Base-by-base conservation (phyloP, 2,888 invertebrate species). In the Nephrocerus scutellatus region DNA sequence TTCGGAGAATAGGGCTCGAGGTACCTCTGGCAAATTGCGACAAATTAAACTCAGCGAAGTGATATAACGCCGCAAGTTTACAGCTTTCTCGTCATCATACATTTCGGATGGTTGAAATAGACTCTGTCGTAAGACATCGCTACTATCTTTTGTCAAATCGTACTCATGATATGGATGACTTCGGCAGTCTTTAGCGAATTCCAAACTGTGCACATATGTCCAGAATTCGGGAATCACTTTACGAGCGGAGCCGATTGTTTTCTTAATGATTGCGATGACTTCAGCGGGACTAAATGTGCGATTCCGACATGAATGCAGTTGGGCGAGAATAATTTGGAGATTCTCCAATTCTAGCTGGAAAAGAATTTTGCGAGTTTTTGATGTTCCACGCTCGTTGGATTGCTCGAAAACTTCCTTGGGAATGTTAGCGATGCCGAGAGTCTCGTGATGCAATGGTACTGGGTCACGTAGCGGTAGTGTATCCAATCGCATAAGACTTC, bases 181-280 rank as follows among this genome's bases (percentile, higher is more conserved):
- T 20, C 51, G 48, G 20, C 54, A 53, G 25, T 59, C 56, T 23
- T 59, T 59, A 2, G 56, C 55, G 29, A 55, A 53, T 19, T 62
- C 56, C 30, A 64, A 47, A 19, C 53, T 59, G 25, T 62, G 56
- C 0, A 55, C 55, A 40, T 63, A 62, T 0, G 57, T 51, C 56
- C 58, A 60, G 34, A 65, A 62, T 35, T 64, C 64, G 0, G 52
- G 41, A 22, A 65, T 49, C 1, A 62, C 62, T 47, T 52, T 55
- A 13, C 56, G 45, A 0, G 51, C 54, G 0, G 65, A 62, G 3
- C 42, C 34, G n/a, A 55, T 30, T 14, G 48, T 47, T 8, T 30
- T 36, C 5, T 34, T 30, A 6, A 23, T 29, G 9, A 51, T 40
- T 6, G 8, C 37, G 18, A 10, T 21, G 2, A 30, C 28, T 30